Conservation (phyloP, 2,113 vertebrate genomes). For the Recurvirostra avosetta region DNA sequence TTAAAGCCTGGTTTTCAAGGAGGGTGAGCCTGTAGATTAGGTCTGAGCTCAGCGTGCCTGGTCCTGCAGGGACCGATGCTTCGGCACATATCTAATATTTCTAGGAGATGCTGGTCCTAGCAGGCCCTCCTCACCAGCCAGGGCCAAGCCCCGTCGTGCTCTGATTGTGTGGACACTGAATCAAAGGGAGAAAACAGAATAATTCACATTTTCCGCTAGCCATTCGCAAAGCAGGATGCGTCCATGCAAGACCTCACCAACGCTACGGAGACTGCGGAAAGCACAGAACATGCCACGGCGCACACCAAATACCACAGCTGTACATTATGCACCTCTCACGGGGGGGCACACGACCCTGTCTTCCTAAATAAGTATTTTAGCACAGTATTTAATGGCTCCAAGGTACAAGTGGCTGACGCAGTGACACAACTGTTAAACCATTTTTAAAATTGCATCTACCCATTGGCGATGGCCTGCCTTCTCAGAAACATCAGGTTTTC, state of each 20-base stretch:
- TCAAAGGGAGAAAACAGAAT: not conserved
- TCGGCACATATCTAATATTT: not conserved
- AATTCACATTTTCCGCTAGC: not conserved
- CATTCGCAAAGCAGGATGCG: not conserved
- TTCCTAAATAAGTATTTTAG: not conserved
- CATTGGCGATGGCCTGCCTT: not conserved
- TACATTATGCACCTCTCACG: accelerated
- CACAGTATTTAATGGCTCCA: not conserved
- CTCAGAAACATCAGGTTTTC: not conserved
- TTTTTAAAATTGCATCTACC: not conserved
- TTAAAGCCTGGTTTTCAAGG: not conserved
- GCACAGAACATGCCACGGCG: accelerated
- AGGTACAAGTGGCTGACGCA: accelerated
- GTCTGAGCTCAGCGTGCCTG: not conserved
- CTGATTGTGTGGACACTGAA: not conserved
- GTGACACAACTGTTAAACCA: not conserved
- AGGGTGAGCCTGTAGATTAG: not conserved
- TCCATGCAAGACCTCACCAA: not conserved
- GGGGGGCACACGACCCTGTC: not conserved
- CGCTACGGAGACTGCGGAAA: accelerated
- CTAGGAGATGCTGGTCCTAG: not conserved
- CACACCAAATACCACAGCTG: not conserved
- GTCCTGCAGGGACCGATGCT: accelerated
- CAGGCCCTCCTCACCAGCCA: not conserved
- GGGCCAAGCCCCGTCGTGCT: not conserved